A percentile compares a stretch with the other conserved stretches of the same genome.
Conservation (phyloP, 2,797 vertebrate species). For the Sciaenops ocellatus region DNA sequence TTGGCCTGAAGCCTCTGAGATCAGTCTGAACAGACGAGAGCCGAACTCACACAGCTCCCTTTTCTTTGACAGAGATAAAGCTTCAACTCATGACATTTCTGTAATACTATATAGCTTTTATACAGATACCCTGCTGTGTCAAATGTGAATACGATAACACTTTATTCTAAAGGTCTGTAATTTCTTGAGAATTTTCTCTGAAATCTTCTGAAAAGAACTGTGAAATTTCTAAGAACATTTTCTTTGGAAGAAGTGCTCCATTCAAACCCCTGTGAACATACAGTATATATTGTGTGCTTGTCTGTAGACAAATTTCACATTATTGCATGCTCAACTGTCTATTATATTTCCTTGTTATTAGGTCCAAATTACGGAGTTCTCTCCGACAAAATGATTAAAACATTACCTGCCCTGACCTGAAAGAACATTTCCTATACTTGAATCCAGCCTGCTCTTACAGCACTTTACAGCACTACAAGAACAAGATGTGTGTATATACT, state of each 20-base stretch:
- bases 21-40: constrained; percentile 5
- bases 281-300: too few species aligned
- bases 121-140: background rate
- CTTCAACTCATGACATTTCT: constrained; percentile 10
- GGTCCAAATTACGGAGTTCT: too few species aligned
- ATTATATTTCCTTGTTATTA: too few species aligned
- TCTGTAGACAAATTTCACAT: too few species aligned
- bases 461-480: too few species aligned
- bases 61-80: constrained; percentile 8
- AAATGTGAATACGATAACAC: background rate
- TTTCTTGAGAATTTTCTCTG: background rate
- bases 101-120: background rate
- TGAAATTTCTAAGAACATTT: background rate
- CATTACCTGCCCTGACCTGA: too few species aligned
- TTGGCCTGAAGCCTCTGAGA: constrained; percentile 18
- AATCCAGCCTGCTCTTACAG: too few species aligned
- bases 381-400: too few species aligned
- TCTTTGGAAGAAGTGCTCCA: background rate
- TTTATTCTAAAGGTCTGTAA: background rate
- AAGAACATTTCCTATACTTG: too few species aligned
- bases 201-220: background rate
- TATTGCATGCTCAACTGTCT: too few species aligned
- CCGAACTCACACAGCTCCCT: background rate
- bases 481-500: too few species aligned
- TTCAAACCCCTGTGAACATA: background rate